Evolutionary conservation across 2,113 vertebrate species (phyloP).

Genomic region (Sphyrna mokarran): DNA sequence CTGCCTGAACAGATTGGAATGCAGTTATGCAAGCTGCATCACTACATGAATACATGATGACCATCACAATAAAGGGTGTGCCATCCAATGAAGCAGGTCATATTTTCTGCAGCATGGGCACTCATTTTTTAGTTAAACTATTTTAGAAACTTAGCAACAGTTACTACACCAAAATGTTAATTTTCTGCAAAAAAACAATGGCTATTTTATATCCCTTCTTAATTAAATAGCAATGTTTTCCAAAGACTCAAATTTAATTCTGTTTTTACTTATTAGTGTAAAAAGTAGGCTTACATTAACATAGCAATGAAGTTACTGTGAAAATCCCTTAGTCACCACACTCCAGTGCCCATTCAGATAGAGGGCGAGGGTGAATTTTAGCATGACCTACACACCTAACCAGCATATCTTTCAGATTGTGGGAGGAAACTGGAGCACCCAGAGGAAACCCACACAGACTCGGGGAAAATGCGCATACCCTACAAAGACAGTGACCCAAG

Average conservation of each 20-base stretch:
- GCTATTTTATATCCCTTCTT: not conserved
- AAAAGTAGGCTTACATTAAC: too few relatives aligned
- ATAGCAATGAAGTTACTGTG: too few relatives aligned
- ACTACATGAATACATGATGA: not conserved
- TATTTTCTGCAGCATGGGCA: not conserved
- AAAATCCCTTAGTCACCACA: too few relatives aligned
- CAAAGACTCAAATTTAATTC: not conserved
- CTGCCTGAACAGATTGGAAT: not conserved
- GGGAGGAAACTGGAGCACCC: too few relatives aligned
- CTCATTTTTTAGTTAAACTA: not conserved
- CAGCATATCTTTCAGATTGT: too few relatives aligned
- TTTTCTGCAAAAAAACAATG: not conserved
- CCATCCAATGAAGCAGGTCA: not conserved
- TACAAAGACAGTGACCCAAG: too few relatives aligned
- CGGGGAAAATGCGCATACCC: too few relatives aligned
- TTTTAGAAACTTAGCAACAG: not conserved
- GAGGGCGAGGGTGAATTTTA: too few relatives aligned
- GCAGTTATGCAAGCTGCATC: not conserved
- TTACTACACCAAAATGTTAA: not conserved
- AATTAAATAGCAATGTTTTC: not conserved
- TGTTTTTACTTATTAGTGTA: too few relatives aligned
- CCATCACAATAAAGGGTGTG: not conserved
- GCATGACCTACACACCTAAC: too few relatives aligned
- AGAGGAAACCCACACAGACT: too few relatives aligned
- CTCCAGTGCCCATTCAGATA: too few relatives aligned